phyloP scores from a whole-genome alignment of 1,140 invertebrate genomes.

The Diprion similis region DNA sequence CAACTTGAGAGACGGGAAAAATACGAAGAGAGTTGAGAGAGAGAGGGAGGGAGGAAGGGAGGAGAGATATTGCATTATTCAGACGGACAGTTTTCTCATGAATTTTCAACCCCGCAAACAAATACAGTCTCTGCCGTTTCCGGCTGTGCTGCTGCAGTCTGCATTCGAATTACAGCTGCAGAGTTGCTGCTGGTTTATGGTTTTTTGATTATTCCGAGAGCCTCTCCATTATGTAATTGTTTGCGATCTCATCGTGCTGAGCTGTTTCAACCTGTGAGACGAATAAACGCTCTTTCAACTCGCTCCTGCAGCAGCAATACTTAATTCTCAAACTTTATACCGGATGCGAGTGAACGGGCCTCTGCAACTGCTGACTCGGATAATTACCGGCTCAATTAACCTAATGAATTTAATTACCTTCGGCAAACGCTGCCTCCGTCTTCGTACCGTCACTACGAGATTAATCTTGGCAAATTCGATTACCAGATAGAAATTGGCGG shows the following conservation, averaged over 20 bases:
- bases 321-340: too few species aligned
- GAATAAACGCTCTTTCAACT: too few species aligned
- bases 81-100: conserved; percentile 1
- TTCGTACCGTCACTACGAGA: background rate
- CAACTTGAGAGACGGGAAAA: background rate
- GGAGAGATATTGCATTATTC: conserved; percentile 4
- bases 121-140: background rate
- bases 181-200: too few species aligned
- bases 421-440: background rate
- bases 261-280: too few species aligned
- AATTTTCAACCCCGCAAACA: conserved; percentile 2
- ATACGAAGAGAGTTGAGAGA: background rate
- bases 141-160: too few species aligned
- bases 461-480: background rate
- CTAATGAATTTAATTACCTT: background rate
- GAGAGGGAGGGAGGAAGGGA: background rate
- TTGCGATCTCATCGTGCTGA: too few species aligned
- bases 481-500: background rate
- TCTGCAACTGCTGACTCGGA: background rate
- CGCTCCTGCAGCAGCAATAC: too few species aligned
- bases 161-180: too few species aligned
- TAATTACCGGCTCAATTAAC: background rate
- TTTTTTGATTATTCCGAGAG: too few species aligned
- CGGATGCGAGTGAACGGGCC: too few species aligned
- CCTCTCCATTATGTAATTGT: too few species aligned